A percentile compares a stretch with the other conserved stretches of the same genome.
phyloP scores from a whole-genome alignment of 37 sponge, comb jelly and placozoan genomes.

The Aphrocallistes beatrix region DNA sequence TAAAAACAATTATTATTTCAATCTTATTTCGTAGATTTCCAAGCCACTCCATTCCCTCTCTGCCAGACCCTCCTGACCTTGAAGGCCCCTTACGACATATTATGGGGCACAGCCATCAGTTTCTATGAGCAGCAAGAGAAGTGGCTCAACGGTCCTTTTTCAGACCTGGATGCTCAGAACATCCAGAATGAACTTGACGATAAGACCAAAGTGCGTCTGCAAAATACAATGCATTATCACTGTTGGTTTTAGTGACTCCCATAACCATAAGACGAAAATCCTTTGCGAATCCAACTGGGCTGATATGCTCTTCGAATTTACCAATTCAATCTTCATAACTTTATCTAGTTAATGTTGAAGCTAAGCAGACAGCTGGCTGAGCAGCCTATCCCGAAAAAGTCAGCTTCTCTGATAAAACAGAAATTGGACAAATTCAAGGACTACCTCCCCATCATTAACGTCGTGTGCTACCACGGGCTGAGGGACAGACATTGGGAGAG shows the following conservation, averaged over 20 bases:
- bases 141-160: conserved; percentile 93
- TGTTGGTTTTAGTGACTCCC: not conserved
- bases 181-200: conserved; percentile 79
- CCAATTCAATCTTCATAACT: too few species aligned
- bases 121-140: conserved; percentile 69
- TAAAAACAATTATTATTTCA: too few species aligned
- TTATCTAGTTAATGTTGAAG: conserved; percentile 85
- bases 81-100: conserved; percentile 84
- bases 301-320: too few species aligned
- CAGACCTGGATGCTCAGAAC: conserved; percentile 75
- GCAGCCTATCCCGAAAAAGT: conserved; percentile 65
- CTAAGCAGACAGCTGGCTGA: conserved; percentile 66
- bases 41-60: conserved; percentile 78
- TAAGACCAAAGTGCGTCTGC: not conserved
- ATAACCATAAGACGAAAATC: too few species aligned
- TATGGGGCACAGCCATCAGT: conserved; percentile 77
- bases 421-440: conserved; percentile 82
- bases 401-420: conserved; percentile 66
- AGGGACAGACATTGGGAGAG: conserved; percentile 84
- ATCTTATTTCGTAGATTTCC: too few species aligned
- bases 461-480: conserved; percentile 84
- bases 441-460: conserved; percentile 73
- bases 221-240: not conserved
- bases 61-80: conserved; percentile 32
- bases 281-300: too few species aligned